Percentiles rank a stretch among this genome's conserved stretches.
These are phyloP conservation scores for Sinocyclocheilus maitianheensis DNA, from an alignment of 2,113 vertebrate species.

Conservation along the genomic window DNA sequence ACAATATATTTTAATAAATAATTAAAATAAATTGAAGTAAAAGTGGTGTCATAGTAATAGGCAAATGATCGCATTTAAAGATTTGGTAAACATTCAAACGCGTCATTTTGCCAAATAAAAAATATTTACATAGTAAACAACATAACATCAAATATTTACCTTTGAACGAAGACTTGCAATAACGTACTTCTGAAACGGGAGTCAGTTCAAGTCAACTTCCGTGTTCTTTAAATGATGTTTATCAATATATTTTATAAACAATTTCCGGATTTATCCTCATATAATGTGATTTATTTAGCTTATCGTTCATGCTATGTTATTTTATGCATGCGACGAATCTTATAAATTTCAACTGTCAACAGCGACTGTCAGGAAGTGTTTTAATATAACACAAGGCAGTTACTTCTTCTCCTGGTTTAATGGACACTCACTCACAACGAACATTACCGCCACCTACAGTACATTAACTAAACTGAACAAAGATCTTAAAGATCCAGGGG, in stretches of 20 bases:
- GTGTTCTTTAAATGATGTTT: neutral
- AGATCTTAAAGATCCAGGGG: neutral
- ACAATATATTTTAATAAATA: neutral
- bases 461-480: neutral
- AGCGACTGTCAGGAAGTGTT: neutral
- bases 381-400: neutral
- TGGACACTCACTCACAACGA: neutral
- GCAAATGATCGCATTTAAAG: neutral
- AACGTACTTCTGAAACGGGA: neutral
- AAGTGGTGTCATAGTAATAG: neutral
- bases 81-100: neutral
- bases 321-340: neutral
- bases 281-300: neutral
- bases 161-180: neutral
- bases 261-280: neutral
- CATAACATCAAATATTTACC: neutral
- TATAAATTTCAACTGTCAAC: neutral
- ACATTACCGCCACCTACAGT: conserved; percentile 2
- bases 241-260: neutral
- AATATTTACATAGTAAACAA: neutral
- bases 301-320: neutral
- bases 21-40: neutral
- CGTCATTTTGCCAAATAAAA: neutral
- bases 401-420: neutral
- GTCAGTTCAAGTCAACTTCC: neutral